A percentile compares a stretch with the other conserved stretches of the same genome.
Conservation (phyloP, 2,888 invertebrate species). For the Neocrepidodera transversa region DNA sequence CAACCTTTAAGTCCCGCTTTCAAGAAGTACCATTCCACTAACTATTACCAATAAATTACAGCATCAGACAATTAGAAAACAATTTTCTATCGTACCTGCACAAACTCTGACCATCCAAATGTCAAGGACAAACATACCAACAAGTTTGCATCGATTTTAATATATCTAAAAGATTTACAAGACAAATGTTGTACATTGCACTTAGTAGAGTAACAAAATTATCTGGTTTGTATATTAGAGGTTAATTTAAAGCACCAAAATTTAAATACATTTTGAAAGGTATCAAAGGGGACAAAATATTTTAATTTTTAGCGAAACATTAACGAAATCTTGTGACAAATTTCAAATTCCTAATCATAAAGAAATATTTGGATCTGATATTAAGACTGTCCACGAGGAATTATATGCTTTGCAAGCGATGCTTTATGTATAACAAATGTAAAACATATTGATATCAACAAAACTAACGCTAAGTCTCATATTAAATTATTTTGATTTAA, state of each 20-base stretch:
- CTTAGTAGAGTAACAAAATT: not conserved
- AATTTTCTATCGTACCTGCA: constrained; percentile 37
- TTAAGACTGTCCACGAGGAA: not conserved
- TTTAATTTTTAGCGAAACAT: not conserved
- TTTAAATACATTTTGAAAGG: not conserved
- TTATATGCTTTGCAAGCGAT: not conserved
- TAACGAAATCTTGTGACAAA: not conserved
- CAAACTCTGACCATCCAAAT: constrained; percentile 40
- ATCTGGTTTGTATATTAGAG: not conserved
- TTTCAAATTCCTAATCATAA: not conserved
- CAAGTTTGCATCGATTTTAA: too few species aligned
- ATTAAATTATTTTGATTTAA: not conserved
- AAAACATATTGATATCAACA: not conserved
- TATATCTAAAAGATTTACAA: not conserved
- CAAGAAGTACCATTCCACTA: not conserved
- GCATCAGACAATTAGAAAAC: constrained; percentile 19
- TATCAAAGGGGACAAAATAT: not conserved
- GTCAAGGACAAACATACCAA: constrained; percentile 37
- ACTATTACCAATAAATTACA: not conserved
- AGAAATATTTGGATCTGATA: not conserved
- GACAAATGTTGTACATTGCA: not conserved
- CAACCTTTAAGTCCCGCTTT: not conserved
- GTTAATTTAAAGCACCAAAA: not conserved
- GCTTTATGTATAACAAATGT: not conserved
- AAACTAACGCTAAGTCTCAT: too few species aligned